These are phyloP conservation scores for Hermatobates lingyangjiaoensis DNA, from an alignment of 1,140 invertebrate genomes.

Conservation along the genomic window DNA sequence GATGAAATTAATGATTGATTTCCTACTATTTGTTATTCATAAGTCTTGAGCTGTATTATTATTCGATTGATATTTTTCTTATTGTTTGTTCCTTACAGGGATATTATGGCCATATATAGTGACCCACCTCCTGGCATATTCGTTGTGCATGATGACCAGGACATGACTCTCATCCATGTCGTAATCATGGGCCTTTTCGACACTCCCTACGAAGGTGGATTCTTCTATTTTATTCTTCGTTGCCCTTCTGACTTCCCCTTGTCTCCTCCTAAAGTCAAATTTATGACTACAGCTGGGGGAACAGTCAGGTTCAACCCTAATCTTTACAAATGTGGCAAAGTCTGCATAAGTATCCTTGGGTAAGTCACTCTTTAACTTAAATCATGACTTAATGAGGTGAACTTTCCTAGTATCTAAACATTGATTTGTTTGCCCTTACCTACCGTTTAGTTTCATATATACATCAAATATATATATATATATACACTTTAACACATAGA, in stretches of 20 bases:
- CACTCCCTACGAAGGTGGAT: constrained; percentile 45
- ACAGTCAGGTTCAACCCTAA: constrained; percentile 42
- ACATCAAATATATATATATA: too few relatives aligned
- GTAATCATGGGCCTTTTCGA: constrained; percentile 41
- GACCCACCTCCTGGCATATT: constrained; percentile 36
- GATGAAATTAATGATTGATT: too few relatives aligned
- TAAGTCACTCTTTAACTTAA: constrained; percentile 22
- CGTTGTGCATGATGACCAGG: constrained; percentile 33
- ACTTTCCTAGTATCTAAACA: too few relatives aligned
- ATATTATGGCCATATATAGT: constrained; percentile 33
- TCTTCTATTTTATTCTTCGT: constrained; percentile 37
- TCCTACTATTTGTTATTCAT: too few relatives aligned
- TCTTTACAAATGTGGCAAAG: constrained; percentile 40
- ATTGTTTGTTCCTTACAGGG: constrained; percentile 26
- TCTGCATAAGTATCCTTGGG: constrained; percentile 42
- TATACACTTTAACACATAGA: too few relatives aligned
- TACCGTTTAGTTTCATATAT: too few relatives aligned
- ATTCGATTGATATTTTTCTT: too few relatives aligned
- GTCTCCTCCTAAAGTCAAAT: constrained; percentile 33
- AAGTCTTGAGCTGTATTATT: too few relatives aligned
- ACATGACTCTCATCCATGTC: constrained; percentile 35
- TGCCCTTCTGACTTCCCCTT: constrained; percentile 36
- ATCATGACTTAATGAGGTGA: too few relatives aligned
- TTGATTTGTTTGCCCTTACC: too few relatives aligned
- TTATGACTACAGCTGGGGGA: constrained; percentile 39